Conservation (phyloP, 2,113 vertebrate species). For the Gymnorhina tibicen region DNA sequence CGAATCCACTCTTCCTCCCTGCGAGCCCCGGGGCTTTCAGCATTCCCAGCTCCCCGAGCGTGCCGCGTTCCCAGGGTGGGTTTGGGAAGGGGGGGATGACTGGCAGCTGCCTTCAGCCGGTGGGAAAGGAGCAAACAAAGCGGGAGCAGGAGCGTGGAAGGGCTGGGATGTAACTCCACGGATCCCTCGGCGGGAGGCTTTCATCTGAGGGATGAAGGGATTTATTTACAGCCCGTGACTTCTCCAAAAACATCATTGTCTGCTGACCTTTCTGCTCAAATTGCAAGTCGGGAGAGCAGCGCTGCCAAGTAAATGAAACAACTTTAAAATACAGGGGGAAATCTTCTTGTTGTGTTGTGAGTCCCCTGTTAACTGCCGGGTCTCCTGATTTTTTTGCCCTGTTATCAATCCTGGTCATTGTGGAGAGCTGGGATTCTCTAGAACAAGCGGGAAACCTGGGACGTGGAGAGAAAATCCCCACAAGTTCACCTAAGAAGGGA, state of each 20-base stretch:
- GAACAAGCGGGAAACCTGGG: not conserved
- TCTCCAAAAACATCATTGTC: not conserved
- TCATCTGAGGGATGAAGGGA: not conserved
- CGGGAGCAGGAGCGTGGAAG: not conserved
- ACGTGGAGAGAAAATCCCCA: not conserved
- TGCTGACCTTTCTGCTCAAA: not conserved
- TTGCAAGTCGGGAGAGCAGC: not conserved
- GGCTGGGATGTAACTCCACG: not conserved
- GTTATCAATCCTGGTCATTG: not conserved
- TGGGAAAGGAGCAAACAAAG: not conserved
- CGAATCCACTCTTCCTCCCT: not conserved
- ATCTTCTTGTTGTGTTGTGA: not conserved
- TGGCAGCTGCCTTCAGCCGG: not conserved
- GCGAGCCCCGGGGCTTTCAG: not conserved
- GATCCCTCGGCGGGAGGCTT: not conserved
- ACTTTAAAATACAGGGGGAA: not conserved
- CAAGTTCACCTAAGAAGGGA: not conserved
- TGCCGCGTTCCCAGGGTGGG: not conserved
- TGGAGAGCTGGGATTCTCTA: not conserved
- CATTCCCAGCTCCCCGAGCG: not conserved
- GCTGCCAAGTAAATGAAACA: not conserved
- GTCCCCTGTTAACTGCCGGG: too few relatives aligned
- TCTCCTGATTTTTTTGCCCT: not conserved
- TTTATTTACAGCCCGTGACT: conserved; percentile 33
- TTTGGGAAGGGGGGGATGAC: not conserved